A percentile compares a stretch with the other conserved stretches of the same genome.
phyloP scores from a whole-genome alignment of 2,797 vertebrate species.

The Sebastiscus tertius region DNA sequence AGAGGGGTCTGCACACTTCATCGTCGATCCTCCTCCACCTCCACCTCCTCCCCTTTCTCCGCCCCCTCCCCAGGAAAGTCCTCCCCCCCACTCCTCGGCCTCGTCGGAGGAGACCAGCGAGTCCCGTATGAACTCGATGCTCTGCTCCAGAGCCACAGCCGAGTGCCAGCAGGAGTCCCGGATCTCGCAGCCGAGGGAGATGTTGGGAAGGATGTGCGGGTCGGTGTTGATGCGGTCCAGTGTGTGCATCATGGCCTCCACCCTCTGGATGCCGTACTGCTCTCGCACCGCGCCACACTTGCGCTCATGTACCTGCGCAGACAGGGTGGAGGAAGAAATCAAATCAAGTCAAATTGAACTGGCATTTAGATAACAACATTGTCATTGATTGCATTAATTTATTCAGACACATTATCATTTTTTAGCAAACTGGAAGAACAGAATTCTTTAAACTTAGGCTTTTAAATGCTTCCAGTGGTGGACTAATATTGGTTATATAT shows the following conservation, averaged over 20 bases:
- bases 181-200: constrained; percentile 96
- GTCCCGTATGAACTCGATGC: constrained; percentile 98
- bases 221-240: constrained; percentile 96
- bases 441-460: not conserved
- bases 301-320: constrained; percentile 91
- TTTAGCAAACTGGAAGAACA: not conserved
- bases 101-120: constrained; percentile 90
- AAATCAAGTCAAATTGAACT: not conserved
- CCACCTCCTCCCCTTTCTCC: constrained; percentile 67
- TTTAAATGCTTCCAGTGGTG: constrained; percentile 7
- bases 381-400: not conserved
- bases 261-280: constrained; percentile 98
- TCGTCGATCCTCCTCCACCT: constrained; percentile 74
- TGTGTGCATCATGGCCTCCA: constrained; percentile 97
- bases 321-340: not conserved
- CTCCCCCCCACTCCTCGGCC: constrained; percentile 71
- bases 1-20: constrained; percentile 89
- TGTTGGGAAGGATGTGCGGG: constrained; percentile 91
- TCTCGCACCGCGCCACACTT: constrained; percentile 97
- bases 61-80: constrained; percentile 68
- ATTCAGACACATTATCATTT: not conserved
- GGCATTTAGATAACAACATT: constrained; percentile 5
- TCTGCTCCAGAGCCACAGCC: constrained; percentile 96
- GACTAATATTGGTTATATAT: constrained; percentile 25
- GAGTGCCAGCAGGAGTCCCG: constrained; percentile 99